Evolutionary conservation across 2,888 invertebrate genomes (phyloP).

Genomic region (Camponotus fellah): DNA sequence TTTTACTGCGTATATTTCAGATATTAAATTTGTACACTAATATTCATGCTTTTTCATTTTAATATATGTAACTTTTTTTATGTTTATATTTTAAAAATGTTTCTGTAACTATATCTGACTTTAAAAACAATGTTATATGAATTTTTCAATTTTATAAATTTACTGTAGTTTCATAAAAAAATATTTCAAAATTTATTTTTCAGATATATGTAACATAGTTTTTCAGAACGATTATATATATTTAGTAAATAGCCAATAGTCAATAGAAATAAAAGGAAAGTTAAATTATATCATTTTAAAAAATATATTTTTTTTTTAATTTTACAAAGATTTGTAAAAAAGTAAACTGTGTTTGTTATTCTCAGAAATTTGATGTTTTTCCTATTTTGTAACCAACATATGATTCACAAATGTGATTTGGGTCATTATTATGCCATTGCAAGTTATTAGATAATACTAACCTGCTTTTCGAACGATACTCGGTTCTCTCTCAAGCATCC

Average conservation of each 20-base stretch:
- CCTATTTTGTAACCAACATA: background rate
- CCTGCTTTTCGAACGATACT: background rate
- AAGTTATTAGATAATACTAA: background rate
- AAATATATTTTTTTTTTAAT: background rate
- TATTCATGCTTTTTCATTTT: background rate
- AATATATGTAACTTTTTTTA: background rate
- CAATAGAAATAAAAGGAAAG: background rate
- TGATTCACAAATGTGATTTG: background rate
- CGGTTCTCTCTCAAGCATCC: background rate
- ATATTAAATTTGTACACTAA: background rate
- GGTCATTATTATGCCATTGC: background rate
- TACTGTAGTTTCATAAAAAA: background rate
- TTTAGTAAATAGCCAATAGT: background rate
- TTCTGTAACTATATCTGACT: background rate
- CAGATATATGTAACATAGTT: background rate
- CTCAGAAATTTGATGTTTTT: background rate
- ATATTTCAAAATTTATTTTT: conserved; percentile 7
- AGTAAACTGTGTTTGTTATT: background rate
- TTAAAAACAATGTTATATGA: background rate
- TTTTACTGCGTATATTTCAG: background rate
- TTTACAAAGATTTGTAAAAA: background rate
- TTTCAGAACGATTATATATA: background rate
- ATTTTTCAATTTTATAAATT: background rate
- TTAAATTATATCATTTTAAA: background rate
- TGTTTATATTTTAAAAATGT: background rate